phyloP scores from a whole-genome alignment of 2,797 vertebrate species.

The Basileuterus tristriatus region DNA sequence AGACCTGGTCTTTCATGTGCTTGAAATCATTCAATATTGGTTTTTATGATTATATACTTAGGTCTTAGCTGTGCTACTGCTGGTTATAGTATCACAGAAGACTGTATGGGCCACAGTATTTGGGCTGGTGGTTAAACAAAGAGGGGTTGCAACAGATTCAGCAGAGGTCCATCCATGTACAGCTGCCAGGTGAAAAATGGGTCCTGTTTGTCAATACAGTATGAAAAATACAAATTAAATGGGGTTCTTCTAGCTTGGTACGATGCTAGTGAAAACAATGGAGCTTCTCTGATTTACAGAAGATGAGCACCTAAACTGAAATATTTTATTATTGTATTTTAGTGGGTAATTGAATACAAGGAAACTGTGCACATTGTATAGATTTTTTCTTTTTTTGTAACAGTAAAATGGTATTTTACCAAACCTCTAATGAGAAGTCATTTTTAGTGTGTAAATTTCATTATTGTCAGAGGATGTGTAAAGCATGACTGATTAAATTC shows the following conservation, averaged over 20 bases:
- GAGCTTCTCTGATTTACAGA: slow-evolving; percentile 28
- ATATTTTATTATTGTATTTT: slow-evolving; percentile 13
- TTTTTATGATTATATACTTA: not conserved
- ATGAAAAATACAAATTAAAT: not conserved
- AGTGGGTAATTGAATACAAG: not conserved
- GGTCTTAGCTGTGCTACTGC: not conserved
- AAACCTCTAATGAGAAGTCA: slow-evolving; percentile 20
- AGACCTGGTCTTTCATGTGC: not conserved
- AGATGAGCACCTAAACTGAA: not conserved
- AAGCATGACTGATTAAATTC: slow-evolving; percentile 17
- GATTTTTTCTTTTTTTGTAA: not conserved
- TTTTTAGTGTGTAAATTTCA: slow-evolving; percentile 15
- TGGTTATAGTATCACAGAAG: not conserved
- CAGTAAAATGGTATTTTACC: not conserved
- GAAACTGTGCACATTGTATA: not conserved
- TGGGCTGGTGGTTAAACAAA: not conserved
- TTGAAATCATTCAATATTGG: accelerated
- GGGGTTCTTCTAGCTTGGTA: not conserved
- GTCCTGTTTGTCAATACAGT: not conserved
- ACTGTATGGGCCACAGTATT: not conserved
- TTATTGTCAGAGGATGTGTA: not conserved
- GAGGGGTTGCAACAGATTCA: not conserved
- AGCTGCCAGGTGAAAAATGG: not conserved
- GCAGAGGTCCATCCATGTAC: not conserved
- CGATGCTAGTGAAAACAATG: not conserved